Base-by-base conservation (phyloP, 2,888 invertebrate species). In the Metallyticus violacea region DNA sequence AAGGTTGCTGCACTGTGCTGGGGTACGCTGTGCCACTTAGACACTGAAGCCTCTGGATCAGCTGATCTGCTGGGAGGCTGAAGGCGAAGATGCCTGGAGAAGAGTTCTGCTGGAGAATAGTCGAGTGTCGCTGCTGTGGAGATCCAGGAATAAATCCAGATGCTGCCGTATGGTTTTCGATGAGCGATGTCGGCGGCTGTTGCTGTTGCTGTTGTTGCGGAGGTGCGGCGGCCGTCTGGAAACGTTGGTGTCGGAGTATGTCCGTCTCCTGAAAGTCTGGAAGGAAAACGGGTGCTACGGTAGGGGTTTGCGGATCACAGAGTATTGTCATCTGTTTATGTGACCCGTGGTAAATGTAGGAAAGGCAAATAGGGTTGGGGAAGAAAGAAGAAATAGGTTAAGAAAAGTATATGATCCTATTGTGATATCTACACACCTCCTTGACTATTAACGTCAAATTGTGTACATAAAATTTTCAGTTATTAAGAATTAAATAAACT, bases 41-140 rank as follows among this genome's bases (percentile, higher is more conserved):
- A 85, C 92, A 91, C 90, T 93, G 93, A 85, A 94, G 89, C 88
- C 93, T 91, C 89, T 93, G 93, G 80, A 93, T 89, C 9, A 94
- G 91, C 88, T 93, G 94, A 90, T 91, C 91, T 62, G 90, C 87
- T 90, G 89, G 88, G 86, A 88, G 89, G 30, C 89, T 88, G 87
- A 89, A 89, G 62, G 89, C 88, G n/a, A 86, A 85, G 86, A 88
- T 86, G 87, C 87, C 84, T 62, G 87, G 87, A n/a, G 87, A 25
- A 0, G 87, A 88, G 79, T 29, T 83, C 85, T 87, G 88, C 86
- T 89, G 88, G 85, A 88, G 88, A 4, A 62, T 1, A 79, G 89
- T 76, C 27, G 88, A 88, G n/a, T 88, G 87, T 9, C 87, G 88
- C 26, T 88, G 88, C 79, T 89, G 89, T 7, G 88, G 88, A 2